A percentile compares a stretch with the other conserved stretches of the same genome.
Evolutionary conservation across 1,140 invertebrate species (phyloP).

Genomic region (Bombus pyrosoma): DNA sequence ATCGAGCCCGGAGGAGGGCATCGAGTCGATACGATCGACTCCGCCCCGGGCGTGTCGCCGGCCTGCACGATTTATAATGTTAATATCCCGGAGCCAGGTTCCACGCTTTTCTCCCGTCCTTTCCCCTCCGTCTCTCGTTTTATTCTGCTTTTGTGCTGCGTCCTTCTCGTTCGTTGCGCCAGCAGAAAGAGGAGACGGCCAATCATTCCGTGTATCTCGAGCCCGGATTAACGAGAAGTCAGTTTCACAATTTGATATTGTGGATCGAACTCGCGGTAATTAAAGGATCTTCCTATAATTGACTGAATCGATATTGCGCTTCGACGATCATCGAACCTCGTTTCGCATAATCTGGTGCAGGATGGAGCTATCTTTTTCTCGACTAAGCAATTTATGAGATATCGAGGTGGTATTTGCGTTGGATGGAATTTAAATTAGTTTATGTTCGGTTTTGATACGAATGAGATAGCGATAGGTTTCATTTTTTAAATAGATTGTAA

Average conservation of each 20-base stretch:
- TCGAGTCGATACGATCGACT: constrained; percentile 78
- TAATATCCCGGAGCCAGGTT: constrained; percentile 75
- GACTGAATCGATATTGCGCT: background rate
- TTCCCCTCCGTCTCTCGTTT: constrained; percentile 9
- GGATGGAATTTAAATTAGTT: background rate
- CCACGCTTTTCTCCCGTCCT: constrained; percentile 45
- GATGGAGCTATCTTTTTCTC: background rate
- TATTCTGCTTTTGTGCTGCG: constrained; percentile 3
- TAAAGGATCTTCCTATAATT: constrained; percentile 35
- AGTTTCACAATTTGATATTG: constrained; percentile 24
- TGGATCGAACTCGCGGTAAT: constrained; percentile 3
- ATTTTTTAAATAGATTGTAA: background rate
- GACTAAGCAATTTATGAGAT: background rate
- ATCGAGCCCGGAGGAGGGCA: constrained; percentile 77
- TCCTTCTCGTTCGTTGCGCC: background rate
- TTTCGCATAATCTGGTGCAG: background rate
- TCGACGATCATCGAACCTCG: background rate
- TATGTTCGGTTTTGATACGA: background rate
- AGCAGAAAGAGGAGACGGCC: constrained; percentile 4
- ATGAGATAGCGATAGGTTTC: background rate
- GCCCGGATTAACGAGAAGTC: constrained; percentile 35
- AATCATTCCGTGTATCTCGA: constrained; percentile 34
- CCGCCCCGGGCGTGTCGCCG: constrained; percentile 81
- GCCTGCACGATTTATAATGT: constrained; percentile 81
- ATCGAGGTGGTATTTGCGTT: background rate